Evolutionary conservation across 2,888 invertebrate species (phyloP).

Genomic region (Xestia sexstrigata): DNA sequence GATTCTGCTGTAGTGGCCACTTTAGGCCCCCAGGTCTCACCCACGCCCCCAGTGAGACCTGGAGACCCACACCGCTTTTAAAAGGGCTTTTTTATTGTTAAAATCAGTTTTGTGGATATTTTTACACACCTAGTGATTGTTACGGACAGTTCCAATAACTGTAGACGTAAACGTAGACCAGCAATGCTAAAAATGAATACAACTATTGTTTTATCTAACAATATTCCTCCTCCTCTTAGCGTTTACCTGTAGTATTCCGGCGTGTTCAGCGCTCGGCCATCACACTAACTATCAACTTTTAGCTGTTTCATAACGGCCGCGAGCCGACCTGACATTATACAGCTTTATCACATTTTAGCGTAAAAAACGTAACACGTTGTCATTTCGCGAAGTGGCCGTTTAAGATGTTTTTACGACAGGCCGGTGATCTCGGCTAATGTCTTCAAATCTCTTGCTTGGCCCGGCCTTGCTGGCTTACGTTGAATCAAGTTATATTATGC

Average conservation of each 20-base stretch:
- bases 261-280: slow-evolving; percentile 11
- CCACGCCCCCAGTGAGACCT: too few relatives aligned
- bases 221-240: background rate
- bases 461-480: slow-evolving; percentile 1
- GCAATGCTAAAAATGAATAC: background rate
- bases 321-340: slow-evolving; percentile 33
- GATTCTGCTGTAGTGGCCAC: too few relatives aligned
- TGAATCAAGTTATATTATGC: slow-evolving; percentile 6
- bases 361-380: slow-evolving; percentile 54
- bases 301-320: slow-evolving; percentile 33
- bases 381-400: slow-evolving; percentile 57
- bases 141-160: too few relatives aligned
- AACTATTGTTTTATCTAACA: background rate
- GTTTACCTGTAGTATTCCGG: slow-evolving; percentile 1
- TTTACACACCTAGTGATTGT: background rate
- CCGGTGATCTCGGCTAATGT: slow-evolving; percentile 54
- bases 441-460: slow-evolving; percentile 44
- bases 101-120: background rate
- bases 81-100: background rate
- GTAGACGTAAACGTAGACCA: too few relatives aligned
- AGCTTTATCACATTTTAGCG: slow-evolving; percentile 61
- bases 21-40: background rate
- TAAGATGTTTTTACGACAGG: slow-evolving; percentile 52
- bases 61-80: too few relatives aligned
- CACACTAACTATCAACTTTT: slow-evolving; percentile 48